Conservation (phyloP, 2,113 vertebrate species). For the Rhegmatorhina hoffmannsi region DNA sequence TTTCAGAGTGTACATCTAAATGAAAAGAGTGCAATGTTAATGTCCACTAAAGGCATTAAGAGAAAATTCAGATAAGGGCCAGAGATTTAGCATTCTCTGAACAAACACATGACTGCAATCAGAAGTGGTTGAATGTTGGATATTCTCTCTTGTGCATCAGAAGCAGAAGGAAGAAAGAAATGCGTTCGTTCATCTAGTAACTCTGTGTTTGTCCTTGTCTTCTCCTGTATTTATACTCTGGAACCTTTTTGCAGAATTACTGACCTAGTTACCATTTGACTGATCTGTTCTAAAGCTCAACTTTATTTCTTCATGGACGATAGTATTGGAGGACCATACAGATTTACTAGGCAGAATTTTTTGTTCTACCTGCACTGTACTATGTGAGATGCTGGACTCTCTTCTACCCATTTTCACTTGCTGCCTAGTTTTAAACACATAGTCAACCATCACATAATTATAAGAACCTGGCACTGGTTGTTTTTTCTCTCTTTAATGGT, state of each 20-base stretch:
- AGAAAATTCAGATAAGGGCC: neutral
- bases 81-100: neutral
- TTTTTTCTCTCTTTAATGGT: neutral
- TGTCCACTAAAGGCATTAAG: neutral
- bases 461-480: neutral
- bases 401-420: neutral
- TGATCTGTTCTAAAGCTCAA: neutral
- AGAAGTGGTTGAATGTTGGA: neutral
- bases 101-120: neutral
- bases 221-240: neutral
- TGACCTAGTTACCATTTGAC: neutral
- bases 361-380: neutral
- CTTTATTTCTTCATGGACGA: neutral
- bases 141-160: neutral
- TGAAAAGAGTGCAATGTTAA: neutral
- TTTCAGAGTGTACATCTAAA: neutral
- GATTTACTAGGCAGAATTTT: neutral
- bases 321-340: neutral
- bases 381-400: neutral
- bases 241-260: neutral
- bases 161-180: neutral
- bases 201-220: neutral
- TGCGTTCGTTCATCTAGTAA: neutral
- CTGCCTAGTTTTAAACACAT: neutral
- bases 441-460: neutral